These are phyloP conservation scores for Melanophora roralis DNA, from an alignment of 2,888 invertebrate genomes.

Conservation along the genomic window DNA sequence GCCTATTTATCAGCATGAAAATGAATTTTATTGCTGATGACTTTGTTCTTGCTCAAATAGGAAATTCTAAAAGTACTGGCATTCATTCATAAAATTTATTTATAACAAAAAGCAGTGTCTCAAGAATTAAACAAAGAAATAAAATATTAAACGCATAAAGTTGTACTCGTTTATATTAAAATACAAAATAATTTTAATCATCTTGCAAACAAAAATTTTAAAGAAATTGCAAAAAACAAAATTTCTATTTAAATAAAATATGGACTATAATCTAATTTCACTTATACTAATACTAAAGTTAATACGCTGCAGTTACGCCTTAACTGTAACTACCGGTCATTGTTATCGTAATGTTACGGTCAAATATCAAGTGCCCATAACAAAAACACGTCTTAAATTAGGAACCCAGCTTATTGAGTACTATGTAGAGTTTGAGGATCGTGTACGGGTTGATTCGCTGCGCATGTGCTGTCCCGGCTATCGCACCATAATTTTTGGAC, in stretches of 20 bases:
- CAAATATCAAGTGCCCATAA: conserved; percentile 72
- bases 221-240: neutral
- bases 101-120: conserved; percentile 33
- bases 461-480: conserved; percentile 71
- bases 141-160: neutral
- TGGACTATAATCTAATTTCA: conserved; percentile 23
- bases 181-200: neutral
- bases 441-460: conserved; percentile 69
- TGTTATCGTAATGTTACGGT: conserved; percentile 72
- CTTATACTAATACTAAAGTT: conserved; percentile 21
- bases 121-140: neutral
- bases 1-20: conserved; percentile 22
- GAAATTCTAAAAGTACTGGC: conserved; percentile 38
- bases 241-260: neutral
- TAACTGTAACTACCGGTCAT: conserved; percentile 70
- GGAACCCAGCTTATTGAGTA: conserved; percentile 55
- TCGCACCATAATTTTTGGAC: conserved; percentile 70
- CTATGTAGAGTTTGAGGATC: conserved; percentile 70
- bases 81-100: conserved; percentile 55
- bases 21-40: neutral
- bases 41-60: conserved; percentile 11
- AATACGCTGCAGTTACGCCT: conserved; percentile 20
- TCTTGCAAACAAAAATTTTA: neutral
- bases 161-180: neutral
- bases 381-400: conserved; percentile 61